Evolutionary conservation across 2,113 vertebrate species (phyloP).

Genomic region (Nasalis larvatus): DNA sequence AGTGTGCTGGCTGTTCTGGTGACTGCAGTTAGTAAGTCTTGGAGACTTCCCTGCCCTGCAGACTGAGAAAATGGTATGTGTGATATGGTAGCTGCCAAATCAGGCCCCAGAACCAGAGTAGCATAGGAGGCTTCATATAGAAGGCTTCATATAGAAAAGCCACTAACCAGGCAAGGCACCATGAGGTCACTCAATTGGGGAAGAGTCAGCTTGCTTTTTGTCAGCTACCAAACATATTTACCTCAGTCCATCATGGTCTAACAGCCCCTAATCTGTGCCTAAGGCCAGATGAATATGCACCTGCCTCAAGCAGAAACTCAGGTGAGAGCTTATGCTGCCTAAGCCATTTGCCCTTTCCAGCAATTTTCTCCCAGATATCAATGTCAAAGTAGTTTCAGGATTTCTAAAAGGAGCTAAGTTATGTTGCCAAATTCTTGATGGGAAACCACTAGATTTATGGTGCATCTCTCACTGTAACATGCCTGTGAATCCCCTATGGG

Average conservation of each 20-base stretch:
- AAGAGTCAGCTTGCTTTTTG: background rate
- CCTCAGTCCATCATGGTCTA: background rate
- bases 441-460: background rate
- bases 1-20: background rate
- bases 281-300: background rate
- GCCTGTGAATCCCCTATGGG: background rate
- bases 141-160: background rate
- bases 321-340: background rate
- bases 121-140: background rate
- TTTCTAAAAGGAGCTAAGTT: slow-evolving; percentile 9
- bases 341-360: background rate
- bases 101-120: background rate
- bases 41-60: background rate
- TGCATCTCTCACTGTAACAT: background rate
- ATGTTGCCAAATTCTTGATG: background rate
- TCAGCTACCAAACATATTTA: background rate
- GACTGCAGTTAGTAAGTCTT: background rate
- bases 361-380: background rate
- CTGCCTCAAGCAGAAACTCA: background rate
- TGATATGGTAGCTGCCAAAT: background rate
- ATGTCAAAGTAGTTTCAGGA: background rate
- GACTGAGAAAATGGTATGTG: background rate
- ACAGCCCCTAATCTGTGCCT: background rate
- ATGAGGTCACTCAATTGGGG: background rate
- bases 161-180: background rate